A percentile compares a stretch with the other conserved stretches of the same genome.
Evolutionary conservation across 2,113 vertebrate genomes (phyloP).

Genomic region (crab-eating macaque (Macaca fascicularis)): T2T-MFA8v1.1 NC_088375.1:19865501-19866000

Average conservation of each 20-base stretch:
- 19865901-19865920: neutral
- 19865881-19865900: neutral
- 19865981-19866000: neutral
- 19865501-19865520: neutral
- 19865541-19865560: neutral
- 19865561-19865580: too few relatives aligned
- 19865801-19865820: neutral
- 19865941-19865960: rapidly evolving
- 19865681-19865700: neutral
- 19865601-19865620: neutral
- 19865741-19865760: neutral
- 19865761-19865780: neutral
- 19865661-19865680: neutral
- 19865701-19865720: too few relatives aligned
- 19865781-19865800: neutral
- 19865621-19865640: too few relatives aligned
- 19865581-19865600: too few relatives aligned
- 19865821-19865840: neutral
- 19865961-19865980: neutral
- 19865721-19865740: neutral
- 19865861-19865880: neutral
- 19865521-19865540: neutral
- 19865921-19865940: neutral
- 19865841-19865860: neutral
- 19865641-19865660: rapidly evolving